phyloP scores from a whole-genome alignment of 2,888 invertebrate genomes.

The Pammene aurita region DNA sequence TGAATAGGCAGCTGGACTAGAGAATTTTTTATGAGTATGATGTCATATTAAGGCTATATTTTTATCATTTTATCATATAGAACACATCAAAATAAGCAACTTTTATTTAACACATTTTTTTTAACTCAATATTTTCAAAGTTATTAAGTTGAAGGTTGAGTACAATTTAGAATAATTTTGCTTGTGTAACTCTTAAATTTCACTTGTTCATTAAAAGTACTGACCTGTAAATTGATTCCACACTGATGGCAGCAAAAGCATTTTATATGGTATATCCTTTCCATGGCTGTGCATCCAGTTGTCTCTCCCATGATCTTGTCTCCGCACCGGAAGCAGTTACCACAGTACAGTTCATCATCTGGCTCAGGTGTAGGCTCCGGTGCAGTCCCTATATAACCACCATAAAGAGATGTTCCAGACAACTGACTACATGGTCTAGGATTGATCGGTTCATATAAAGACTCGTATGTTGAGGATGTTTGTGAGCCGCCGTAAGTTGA shows the following conservation, averaged over 20 bases:
- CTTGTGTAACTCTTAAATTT: too few species aligned
- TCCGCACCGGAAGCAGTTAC: conserved; percentile 96
- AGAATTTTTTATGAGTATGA: too few species aligned
- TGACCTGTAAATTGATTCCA: conserved; percentile 89
- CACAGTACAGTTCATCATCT: conserved; percentile 88
- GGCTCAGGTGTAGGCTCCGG: conserved; percentile 91
- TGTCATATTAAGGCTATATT: too few species aligned
- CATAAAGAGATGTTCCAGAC: conserved; percentile 84
- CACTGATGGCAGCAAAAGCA: conserved; percentile 98
- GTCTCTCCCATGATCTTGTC: conserved; percentile 97
- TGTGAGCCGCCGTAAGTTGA: conserved; percentile 83
- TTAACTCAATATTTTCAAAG: too few species aligned
- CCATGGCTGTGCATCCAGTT: conserved; percentile 99
- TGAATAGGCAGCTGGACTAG: too few species aligned
- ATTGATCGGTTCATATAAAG: conserved; percentile 86
- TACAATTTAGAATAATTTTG: too few species aligned
- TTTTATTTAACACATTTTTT: too few species aligned
- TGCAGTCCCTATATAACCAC: conserved; percentile 87
- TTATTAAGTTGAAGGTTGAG: too few species aligned
- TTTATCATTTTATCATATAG: too few species aligned
- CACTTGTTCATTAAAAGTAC: conserved; percentile 25
- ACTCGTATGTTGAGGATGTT: conserved; percentile 86
- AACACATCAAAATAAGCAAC: too few species aligned
- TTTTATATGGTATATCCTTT: conserved; percentile 96
- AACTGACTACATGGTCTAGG: conserved; percentile 84